Percentiles rank a stretch among this genome's conserved stretches.
These are phyloP conservation scores for Thunnus albacares DNA, from an alignment of 2,797 vertebrate genomes.

Conservation along the genomic window DNA sequence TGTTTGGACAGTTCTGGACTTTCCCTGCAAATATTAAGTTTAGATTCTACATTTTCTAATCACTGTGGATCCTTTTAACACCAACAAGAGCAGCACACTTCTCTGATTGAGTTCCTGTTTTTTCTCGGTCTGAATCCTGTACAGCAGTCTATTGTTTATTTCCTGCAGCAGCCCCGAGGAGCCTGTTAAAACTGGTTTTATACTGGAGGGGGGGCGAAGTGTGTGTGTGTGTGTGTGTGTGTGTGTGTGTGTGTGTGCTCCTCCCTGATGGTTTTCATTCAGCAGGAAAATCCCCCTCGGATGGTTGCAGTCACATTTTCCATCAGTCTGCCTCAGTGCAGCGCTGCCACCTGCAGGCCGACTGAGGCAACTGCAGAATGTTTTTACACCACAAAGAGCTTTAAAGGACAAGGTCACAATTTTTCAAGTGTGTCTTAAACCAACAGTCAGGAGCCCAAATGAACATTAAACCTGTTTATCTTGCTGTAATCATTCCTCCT, in stretches of 20 bases:
- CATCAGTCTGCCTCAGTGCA: slow-evolving; percentile 8
- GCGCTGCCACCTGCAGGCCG: slow-evolving; percentile 67
- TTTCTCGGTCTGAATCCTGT: not conserved
- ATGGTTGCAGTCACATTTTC: slow-evolving; percentile 54
- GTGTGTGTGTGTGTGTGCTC: not conserved
- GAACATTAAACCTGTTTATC: too few species aligned
- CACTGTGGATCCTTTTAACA: not conserved
- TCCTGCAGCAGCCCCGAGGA: slow-evolving; percentile 27
- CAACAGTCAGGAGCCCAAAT: too few species aligned
- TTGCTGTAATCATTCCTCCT: too few species aligned
- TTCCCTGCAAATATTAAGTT: slow-evolving; percentile 8
- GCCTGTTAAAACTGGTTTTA: slow-evolving; percentile 65
- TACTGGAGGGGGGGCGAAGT: not conserved
- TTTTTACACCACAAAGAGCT: not conserved
- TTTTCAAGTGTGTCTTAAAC: too few species aligned
- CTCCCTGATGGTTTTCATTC: slow-evolving; percentile 44
- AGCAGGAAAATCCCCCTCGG: slow-evolving; percentile 54
- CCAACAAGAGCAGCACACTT: not conserved
- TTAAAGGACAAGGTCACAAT: too few species aligned
- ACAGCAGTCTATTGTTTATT: slow-evolving; percentile 38
- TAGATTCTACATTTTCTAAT: not conserved
- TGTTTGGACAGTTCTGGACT: not conserved
- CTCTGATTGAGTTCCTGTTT: slow-evolving; percentile 26
- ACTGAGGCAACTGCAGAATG: not conserved
- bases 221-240: slow-evolving; percentile 17